A percentile compares a stretch with the other conserved stretches of the same genome.
These are phyloP conservation scores for Dynastes grantii DNA, from an alignment of 2,888 invertebrate genomes.

Conservation along the genomic window DNA sequence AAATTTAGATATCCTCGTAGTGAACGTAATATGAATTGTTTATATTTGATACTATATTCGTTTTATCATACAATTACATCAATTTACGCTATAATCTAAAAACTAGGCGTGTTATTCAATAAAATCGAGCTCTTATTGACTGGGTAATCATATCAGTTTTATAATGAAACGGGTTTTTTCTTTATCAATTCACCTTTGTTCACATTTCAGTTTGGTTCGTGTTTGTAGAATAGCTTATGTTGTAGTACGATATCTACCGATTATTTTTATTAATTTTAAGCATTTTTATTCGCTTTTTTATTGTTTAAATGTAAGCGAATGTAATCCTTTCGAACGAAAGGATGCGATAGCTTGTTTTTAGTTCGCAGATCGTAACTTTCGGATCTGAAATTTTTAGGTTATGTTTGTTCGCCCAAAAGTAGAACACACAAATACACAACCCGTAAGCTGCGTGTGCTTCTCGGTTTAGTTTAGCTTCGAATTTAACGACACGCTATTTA, in stretches of 20 bases:
- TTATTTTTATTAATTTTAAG: too few relatives aligned
- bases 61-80: too few relatives aligned
- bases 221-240: too few relatives aligned
- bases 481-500: constrained; percentile 3
- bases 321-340: too few relatives aligned
- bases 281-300: too few relatives aligned
- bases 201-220: constrained; percentile 1
- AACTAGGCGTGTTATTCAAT: background rate
- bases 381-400: background rate
- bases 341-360: too few relatives aligned
- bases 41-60: too few relatives aligned
- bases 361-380: too few relatives aligned
- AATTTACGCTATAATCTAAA: constrained; percentile 9
- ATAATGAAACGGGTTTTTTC: constrained; percentile 5
- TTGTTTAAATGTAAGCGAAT: too few relatives aligned
- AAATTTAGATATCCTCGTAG: too few relatives aligned
- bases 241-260: too few relatives aligned
- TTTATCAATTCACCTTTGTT: constrained; percentile 21
- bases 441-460: background rate
- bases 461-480: constrained; percentile 4
- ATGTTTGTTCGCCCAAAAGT: constrained; percentile 4
- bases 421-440: background rate
- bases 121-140: constrained; percentile 2
- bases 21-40: too few relatives aligned
- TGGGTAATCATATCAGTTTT: constrained; percentile 1